phyloP scores from a whole-genome alignment of 2,888 invertebrate species.

The Chesias legatella region DNA sequence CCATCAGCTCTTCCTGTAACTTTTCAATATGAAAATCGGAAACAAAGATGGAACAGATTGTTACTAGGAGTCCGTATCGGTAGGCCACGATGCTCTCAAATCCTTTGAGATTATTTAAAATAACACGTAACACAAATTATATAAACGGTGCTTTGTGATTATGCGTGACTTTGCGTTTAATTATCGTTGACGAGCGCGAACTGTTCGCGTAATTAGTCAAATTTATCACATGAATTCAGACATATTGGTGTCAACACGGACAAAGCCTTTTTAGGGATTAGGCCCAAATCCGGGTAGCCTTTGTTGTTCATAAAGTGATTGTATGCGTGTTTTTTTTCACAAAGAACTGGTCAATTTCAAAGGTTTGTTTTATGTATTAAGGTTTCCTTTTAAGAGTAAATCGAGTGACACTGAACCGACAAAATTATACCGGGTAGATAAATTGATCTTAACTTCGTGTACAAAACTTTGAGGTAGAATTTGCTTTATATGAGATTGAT shows the following conservation, averaged over 20 bases:
- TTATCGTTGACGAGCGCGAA: conserved; percentile 3
- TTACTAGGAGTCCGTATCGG: too few relatives aligned
- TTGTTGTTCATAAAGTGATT: conserved; percentile 34
- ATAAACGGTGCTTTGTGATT: conserved; percentile 1
- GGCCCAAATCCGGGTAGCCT: conserved; percentile 29
- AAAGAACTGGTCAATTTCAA: conserved; percentile 36
- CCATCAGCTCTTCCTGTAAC: too few relatives aligned
- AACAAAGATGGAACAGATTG: too few relatives aligned
- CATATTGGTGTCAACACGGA: not conserved
- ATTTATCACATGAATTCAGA: conserved; percentile 1
- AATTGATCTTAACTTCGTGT: conserved; percentile 26
- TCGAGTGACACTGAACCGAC: conserved; percentile 26
- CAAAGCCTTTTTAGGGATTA: conserved; percentile 24
- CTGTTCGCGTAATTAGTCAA: conserved; percentile 3
- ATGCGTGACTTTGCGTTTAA: conserved; percentile 2
- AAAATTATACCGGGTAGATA: conserved; percentile 29
- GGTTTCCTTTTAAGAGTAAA: conserved; percentile 34
- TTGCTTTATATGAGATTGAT: conserved; percentile 13
- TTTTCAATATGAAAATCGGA: too few relatives aligned
- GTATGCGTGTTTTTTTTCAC: conserved; percentile 33
- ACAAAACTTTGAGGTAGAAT: conserved; percentile 28
- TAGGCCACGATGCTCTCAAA: too few relatives aligned
- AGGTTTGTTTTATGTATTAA: conserved; percentile 33
- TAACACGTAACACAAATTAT: not conserved
- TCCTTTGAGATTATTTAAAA: conserved; percentile 7